Conservation (phyloP, 2,797 vertebrate genomes). For the Pterois miles region DNA sequence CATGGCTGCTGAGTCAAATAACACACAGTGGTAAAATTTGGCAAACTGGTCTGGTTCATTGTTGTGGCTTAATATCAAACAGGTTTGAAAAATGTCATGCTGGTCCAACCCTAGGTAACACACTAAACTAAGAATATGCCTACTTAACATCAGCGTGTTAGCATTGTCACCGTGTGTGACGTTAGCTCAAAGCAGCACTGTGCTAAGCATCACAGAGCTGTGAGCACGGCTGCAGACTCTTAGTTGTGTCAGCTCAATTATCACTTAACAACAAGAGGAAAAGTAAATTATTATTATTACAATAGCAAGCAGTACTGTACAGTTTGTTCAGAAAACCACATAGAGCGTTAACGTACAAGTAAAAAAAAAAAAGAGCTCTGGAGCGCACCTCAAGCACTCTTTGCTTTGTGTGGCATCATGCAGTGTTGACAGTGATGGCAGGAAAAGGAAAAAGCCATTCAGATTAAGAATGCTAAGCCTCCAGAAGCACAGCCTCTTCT, state of each 20-base stretch:
- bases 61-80: no score
- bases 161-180: no score
- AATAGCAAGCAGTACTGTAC: neutral
- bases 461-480: constrained; percentile 69
- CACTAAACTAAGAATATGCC: neutral
- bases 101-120: no score
- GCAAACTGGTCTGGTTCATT: no score
- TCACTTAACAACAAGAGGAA: constrained; percentile 12
- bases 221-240: neutral
- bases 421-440: constrained; percentile 38
- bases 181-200: neutral
- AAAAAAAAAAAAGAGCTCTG: neutral
- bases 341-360: constrained; percentile 4
- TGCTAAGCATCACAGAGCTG: neutral
- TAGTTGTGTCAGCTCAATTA: neutral
- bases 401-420: constrained; percentile 42
- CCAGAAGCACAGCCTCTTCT: constrained; percentile 52
- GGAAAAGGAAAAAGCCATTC: constrained; percentile 60
- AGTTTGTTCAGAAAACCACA: constrained; percentile 1
- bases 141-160: neutral
- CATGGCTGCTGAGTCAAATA: no score
- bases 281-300: constrained; percentile 4
- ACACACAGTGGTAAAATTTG: no score
- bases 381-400: constrained; percentile 10
- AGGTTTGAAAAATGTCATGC: no score